Conservation (phyloP, 2,888 invertebrate genomes). For the Sinohyriopsis cumingii region DNA sequence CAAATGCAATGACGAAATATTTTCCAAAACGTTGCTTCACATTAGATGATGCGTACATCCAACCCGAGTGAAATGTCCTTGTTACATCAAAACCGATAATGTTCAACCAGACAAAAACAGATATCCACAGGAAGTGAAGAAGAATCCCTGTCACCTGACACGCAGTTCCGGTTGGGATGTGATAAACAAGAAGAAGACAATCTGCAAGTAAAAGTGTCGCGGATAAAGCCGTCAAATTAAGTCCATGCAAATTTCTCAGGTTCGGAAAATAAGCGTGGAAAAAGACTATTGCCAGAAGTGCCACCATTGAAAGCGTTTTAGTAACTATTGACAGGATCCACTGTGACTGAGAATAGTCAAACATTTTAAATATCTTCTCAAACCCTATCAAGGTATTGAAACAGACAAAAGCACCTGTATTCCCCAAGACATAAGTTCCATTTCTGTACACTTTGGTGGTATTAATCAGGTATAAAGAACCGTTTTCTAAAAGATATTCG, state of each 20-base stretch:
- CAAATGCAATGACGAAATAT: slow-evolving; percentile 3
- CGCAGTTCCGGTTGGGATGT: background rate
- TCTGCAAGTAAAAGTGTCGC: slow-evolving; percentile 8
- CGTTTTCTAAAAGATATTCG: slow-evolving; percentile 8
- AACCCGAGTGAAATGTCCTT: slow-evolving; percentile 6
- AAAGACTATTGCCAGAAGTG: slow-evolving; percentile 6
- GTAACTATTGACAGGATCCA: slow-evolving; percentile 15
- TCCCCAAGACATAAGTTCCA: too few species aligned
- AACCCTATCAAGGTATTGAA: slow-evolving; percentile 1
- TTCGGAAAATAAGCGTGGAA: slow-evolving; percentile 6
- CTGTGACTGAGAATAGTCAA: slow-evolving; percentile 5
- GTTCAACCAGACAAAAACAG: slow-evolving; percentile 22
- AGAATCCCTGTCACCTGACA: slow-evolving; percentile 8
- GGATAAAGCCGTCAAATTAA: slow-evolving; percentile 17
- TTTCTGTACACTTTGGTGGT: background rate
- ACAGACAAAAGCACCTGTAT: slow-evolving; percentile 11
- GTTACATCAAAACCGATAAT: slow-evolving; percentile 23
- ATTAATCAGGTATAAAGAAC: slow-evolving; percentile 2
- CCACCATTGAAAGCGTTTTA: slow-evolving; percentile 10
- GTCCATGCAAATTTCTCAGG: slow-evolving; percentile 20
- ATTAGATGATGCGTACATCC: background rate
- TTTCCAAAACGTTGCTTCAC: slow-evolving; percentile 6
- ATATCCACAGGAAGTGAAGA: slow-evolving; percentile 13
- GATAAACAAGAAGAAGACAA: slow-evolving; percentile 4
- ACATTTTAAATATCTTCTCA: slow-evolving; percentile 9